Percentiles rank a stretch among this genome's conserved stretches.
phyloP scores from a whole-genome alignment of 2,113 vertebrate genomes.

The Poicephalus meyeri region DNA sequence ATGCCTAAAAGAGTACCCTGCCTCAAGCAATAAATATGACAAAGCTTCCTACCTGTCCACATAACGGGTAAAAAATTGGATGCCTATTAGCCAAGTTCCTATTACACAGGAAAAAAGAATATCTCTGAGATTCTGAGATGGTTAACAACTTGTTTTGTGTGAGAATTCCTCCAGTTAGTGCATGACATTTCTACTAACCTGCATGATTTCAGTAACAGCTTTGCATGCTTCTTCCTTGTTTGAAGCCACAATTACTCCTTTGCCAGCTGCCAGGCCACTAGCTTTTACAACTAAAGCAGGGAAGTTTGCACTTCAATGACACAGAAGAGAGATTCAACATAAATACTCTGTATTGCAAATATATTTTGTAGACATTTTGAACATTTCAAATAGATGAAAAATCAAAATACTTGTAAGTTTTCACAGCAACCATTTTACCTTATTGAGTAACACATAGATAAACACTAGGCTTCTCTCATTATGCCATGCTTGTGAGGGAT shows the following conservation, averaged over 20 bases:
- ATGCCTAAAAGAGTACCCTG: not conserved
- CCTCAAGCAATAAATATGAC: not conserved
- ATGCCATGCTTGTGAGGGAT: not conserved
- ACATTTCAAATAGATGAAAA: not conserved
- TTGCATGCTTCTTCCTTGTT: constrained; percentile 88
- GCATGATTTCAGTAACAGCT: constrained; percentile 92
- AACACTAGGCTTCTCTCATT: not conserved
- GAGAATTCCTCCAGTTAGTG: not conserved
- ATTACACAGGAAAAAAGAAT: not conserved
- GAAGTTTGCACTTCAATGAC: constrained; percentile 82
- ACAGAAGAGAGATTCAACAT: not conserved
- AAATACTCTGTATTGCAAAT: not conserved
- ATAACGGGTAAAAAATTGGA: not conserved
- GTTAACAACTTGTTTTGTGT: not conserved
- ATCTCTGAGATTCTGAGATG: not conserved
- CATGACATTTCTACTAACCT: constrained; percentile 71
- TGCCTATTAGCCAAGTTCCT: not conserved
- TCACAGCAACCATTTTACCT: not conserved
- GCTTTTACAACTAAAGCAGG: constrained; percentile 96
- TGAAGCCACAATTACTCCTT: constrained; percentile 88
- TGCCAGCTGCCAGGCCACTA: constrained; percentile 92
- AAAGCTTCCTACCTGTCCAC: not conserved
- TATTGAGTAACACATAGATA: not conserved
- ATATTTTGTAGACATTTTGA: not conserved
- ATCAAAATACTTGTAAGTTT: not conserved